phyloP scores from a whole-genome alignment of 2,888 invertebrate genomes.

The Glaucopsyche alexis region DNA sequence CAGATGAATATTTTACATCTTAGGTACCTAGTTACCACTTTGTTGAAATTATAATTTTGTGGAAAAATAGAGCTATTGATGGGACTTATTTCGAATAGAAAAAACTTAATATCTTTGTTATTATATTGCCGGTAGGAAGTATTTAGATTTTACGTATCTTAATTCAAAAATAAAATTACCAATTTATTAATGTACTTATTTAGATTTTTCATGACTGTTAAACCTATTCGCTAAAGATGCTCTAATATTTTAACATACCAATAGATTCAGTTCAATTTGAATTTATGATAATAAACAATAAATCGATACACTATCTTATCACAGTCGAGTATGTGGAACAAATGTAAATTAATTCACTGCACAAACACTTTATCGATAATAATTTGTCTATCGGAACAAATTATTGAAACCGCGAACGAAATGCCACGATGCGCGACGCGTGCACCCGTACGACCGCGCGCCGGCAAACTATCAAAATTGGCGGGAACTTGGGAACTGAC shows the following conservation, averaged over 20 bases:
- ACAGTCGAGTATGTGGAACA: conserved; percentile 10
- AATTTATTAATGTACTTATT: no score
- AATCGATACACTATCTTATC: conserved; percentile 26
- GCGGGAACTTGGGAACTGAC: conserved; percentile 46
- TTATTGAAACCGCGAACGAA: conserved; percentile 25
- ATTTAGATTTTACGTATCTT: no score
- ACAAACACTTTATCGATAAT: conserved; percentile 33
- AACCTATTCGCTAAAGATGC: neutral
- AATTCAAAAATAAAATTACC: no score
- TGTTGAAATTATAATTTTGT: no score
- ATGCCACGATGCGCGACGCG: conserved; percentile 38
- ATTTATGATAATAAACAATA: conserved; percentile 5
- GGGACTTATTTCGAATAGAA: no score
- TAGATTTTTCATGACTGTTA: no score
- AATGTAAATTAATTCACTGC: conserved; percentile 22
- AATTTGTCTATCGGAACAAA: conserved; percentile 38
- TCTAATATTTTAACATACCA: neutral
- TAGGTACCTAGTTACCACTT: no score
- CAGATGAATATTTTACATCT: no score
- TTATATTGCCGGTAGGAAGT: no score
- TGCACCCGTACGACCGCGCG: conserved; percentile 40
- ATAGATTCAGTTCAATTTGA: conserved; percentile 9
- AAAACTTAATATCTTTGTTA: no score
- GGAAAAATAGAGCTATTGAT: no score
- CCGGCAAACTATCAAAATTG: conserved; percentile 55